Evolutionary conservation across 2,797 vertebrate genomes (phyloP).

Genomic region (Sorex maritimensis): DNA sequence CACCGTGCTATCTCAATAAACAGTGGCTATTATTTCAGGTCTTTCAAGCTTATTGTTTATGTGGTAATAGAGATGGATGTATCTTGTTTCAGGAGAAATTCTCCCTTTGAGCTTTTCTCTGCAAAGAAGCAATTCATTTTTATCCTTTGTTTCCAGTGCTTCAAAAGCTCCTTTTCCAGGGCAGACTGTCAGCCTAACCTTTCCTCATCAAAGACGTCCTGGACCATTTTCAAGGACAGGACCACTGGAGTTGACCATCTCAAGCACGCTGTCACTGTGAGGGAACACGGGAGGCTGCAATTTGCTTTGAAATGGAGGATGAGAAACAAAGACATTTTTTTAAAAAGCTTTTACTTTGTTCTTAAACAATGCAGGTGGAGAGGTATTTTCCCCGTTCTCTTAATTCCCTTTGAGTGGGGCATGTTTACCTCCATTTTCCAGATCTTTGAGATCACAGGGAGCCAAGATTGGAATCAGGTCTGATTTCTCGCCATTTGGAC

Average conservation of each 20-base stretch:
- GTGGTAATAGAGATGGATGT: background rate
- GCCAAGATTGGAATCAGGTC: background rate
- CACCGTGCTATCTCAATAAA: background rate
- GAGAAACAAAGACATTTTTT: background rate
- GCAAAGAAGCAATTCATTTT: conserved; percentile 41
- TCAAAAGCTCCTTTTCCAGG: background rate
- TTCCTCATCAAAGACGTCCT: background rate
- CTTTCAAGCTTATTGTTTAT: conserved; percentile 7
- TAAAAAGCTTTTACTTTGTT: no score
- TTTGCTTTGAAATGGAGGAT: background rate
- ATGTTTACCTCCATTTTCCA: background rate
- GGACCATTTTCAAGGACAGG: background rate
- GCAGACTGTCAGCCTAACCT: background rate
- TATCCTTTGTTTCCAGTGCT: background rate
- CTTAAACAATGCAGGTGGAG: no score
- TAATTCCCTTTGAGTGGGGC: background rate
- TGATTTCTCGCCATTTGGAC: background rate
- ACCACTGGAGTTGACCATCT: background rate
- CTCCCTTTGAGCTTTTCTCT: conserved; percentile 23
- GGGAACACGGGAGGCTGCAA: background rate
- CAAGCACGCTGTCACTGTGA: background rate
- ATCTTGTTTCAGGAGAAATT: background rate
- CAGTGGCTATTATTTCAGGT: background rate
- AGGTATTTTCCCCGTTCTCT: background rate
- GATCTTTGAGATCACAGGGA: background rate